These are phyloP conservation scores for Nomada goodeniana DNA, from an alignment of 2,888 invertebrate species.

Conservation along the genomic window DNA sequence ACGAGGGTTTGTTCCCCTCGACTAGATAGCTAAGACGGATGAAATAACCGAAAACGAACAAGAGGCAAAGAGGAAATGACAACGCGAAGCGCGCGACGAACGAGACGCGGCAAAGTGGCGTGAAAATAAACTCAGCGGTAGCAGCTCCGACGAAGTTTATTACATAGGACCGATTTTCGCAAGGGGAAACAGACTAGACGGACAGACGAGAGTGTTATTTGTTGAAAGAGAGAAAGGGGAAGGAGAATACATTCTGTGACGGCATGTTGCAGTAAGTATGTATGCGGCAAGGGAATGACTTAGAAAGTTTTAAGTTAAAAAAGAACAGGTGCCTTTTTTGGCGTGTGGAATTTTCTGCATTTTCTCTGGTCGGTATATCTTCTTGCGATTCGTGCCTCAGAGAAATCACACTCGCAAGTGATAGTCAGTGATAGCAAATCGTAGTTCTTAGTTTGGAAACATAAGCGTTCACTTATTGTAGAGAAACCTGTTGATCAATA, in stretches of 20 bases:
- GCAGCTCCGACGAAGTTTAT: conserved; percentile 57
- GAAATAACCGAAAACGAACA: conserved; percentile 52
- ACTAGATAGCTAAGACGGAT: conserved; percentile 46
- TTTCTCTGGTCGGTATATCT: too few relatives aligned
- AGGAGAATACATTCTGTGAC: background rate
- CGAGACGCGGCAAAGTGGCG: conserved; percentile 56
- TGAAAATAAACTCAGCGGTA: conserved; percentile 59
- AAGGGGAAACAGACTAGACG: conserved; percentile 23
- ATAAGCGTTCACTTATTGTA: too few relatives aligned
- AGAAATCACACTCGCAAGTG: too few relatives aligned
- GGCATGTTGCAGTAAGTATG: background rate
- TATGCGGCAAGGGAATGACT: background rate
- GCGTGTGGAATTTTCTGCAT: too few relatives aligned
- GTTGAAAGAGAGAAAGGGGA: conserved; percentile 5
- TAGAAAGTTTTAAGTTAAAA: background rate
- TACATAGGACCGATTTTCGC: conserved; percentile 61
- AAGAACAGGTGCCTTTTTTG: background rate
- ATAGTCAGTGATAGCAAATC: too few relatives aligned
- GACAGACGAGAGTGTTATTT: conserved; percentile 25
- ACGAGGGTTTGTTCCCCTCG: conserved; percentile 54
- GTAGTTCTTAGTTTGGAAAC: too few relatives aligned
- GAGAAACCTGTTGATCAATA: too few relatives aligned
- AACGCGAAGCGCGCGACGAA: conserved; percentile 37
- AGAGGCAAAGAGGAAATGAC: conserved; percentile 54
- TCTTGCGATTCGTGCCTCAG: too few relatives aligned